Evolutionary conservation across 2,113 vertebrate species (phyloP).

Genomic region (Polyodon spathula): DNA sequence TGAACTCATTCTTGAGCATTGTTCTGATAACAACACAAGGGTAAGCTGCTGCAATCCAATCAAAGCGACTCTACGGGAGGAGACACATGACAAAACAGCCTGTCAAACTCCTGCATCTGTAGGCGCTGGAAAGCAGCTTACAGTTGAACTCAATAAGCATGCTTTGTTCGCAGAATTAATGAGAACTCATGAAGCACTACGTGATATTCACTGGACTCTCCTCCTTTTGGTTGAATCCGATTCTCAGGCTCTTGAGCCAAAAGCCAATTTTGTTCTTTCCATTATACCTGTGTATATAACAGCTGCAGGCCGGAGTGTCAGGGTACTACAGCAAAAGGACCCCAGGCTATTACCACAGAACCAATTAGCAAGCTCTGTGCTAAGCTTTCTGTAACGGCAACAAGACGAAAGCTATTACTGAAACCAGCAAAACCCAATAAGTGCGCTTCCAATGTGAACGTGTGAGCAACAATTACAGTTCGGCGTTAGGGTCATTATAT

Average conservation of each 20-base stretch:
- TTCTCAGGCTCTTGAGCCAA: constrained; percentile 20
- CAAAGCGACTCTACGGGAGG: constrained; percentile 47
- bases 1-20: constrained; percentile 28
- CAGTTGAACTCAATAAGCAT: constrained; percentile 33
- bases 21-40: constrained; percentile 40
- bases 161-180: constrained; percentile 42
- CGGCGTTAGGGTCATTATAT: no score
- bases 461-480: no score
- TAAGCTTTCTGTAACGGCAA: no score
- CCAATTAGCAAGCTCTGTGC: no score
- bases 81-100: constrained; percentile 36
- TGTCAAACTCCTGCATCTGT: constrained; percentile 40
- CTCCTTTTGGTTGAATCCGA: constrained; percentile 28
- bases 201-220: constrained; percentile 2
- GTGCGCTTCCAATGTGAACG: no score
- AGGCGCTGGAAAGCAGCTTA: constrained; percentile 37
- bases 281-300: no score
- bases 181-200: constrained; percentile 31
- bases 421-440: no score
- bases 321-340: no score
- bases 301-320: no score
- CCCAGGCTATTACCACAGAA: no score
- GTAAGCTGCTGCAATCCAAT: constrained; percentile 54
- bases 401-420: no score
- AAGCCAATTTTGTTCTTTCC: no score